Percentiles rank a stretch among this genome's conserved stretches.
Conservation (phyloP, 2,797 vertebrate species). For the Tolypeutes matacus region DNA sequence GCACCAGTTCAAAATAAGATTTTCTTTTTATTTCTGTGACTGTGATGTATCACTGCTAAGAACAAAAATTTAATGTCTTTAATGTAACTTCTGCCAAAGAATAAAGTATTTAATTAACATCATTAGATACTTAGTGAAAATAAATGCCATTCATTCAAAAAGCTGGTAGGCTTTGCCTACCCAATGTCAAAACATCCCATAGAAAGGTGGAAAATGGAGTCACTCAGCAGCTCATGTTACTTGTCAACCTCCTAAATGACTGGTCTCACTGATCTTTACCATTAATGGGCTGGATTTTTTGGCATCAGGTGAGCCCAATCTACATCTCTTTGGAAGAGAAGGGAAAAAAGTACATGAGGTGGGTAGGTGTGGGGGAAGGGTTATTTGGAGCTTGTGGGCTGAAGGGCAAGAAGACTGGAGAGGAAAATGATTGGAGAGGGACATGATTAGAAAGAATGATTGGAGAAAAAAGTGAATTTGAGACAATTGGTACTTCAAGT, state of each 20-base stretch:
- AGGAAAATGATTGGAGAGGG: slow-evolving; percentile 73
- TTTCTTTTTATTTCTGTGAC: slow-evolving; percentile 54
- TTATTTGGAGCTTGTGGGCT: slow-evolving; percentile 69
- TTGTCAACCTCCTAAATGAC: background rate
- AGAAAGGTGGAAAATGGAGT: slow-evolving; percentile 33
- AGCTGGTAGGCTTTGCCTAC: background rate
- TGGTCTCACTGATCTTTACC: slow-evolving; percentile 29
- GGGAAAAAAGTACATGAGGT: background rate
- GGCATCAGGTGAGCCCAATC: slow-evolving; percentile 9
- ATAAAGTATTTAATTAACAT: slow-evolving; percentile 63
- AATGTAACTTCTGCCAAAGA: slow-evolving; percentile 52
- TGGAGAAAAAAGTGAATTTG: slow-evolving; percentile 80
- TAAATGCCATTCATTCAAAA: slow-evolving; percentile 37
- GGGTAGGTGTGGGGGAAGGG: background rate
- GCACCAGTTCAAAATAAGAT: slow-evolving; percentile 19
- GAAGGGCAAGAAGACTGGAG: slow-evolving; percentile 67
- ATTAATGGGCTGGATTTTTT: slow-evolving; percentile 53
- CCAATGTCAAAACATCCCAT: slow-evolving; percentile 15
- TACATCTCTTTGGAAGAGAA: slow-evolving; percentile 59
- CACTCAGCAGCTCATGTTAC: slow-evolving; percentile 12
- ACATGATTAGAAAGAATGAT: slow-evolving; percentile 79
- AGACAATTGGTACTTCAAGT: slow-evolving; percentile 75
- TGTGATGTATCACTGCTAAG: slow-evolving; percentile 1
- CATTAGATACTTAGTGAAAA: slow-evolving; percentile 57
- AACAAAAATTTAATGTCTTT: slow-evolving; percentile 62